These are phyloP conservation scores for Pristionchus mayeri DNA, from an alignment of 2,888 invertebrate genomes.

Conservation along the genomic window DNA sequence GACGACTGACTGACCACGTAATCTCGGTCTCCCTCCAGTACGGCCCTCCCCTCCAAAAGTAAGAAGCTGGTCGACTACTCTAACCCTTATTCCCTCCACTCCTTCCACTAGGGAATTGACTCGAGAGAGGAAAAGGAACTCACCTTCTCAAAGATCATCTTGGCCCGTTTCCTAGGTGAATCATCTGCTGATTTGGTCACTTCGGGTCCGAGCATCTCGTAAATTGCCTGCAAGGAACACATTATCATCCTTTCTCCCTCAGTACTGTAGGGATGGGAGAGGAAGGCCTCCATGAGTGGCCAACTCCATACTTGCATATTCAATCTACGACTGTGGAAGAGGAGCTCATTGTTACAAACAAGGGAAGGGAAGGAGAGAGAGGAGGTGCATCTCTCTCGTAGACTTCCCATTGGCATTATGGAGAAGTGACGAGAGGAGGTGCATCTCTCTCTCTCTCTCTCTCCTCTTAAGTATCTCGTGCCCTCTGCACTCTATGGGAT, in stretches of 20 bases:
- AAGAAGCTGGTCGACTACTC: background rate
- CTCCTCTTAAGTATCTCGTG: too few relatives aligned
- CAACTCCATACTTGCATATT: background rate
- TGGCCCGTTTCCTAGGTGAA: conserved; percentile 95
- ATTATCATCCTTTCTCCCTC: background rate
- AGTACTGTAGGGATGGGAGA: background rate
- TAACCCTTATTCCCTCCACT: background rate
- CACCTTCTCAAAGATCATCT: conserved; percentile 94
- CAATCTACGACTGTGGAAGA: conserved; percentile 19
- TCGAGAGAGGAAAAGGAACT: too few relatives aligned
- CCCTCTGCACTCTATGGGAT: too few relatives aligned
- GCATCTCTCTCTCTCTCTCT: conserved; percentile 3
- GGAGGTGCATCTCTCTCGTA: background rate
- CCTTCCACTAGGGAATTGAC: too few relatives aligned
- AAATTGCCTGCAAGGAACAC: conserved; percentile 87
- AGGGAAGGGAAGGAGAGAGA: background rate
- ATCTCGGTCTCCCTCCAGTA: background rate
- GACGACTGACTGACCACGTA: background rate
- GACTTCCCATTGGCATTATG: background rate
- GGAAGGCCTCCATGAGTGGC: background rate
- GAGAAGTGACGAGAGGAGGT: background rate
- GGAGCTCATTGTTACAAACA: conserved; percentile 4
- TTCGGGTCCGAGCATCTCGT: conserved; percentile 98
- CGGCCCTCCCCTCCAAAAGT: background rate
- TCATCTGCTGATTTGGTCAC: conserved; percentile 92